phyloP scores from a whole-genome alignment of 2,888 invertebrate genomes.

The Macropis europaea region DNA sequence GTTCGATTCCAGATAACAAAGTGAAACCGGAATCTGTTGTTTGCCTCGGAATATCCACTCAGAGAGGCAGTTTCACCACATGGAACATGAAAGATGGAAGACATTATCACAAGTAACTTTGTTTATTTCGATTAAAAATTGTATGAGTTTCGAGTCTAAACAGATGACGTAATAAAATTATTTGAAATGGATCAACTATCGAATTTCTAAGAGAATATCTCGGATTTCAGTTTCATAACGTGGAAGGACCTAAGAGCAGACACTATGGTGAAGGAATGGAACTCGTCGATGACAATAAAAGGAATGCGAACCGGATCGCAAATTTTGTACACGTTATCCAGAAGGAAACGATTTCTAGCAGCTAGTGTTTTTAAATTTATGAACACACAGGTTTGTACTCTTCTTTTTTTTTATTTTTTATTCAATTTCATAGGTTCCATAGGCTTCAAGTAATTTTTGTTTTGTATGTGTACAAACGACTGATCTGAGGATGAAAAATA shows the following conservation, averaged over 20 bases:
- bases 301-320: constrained; percentile 85
- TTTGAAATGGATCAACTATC: too few species aligned
- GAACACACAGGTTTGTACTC: constrained; percentile 87
- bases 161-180: too few species aligned
- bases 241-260: constrained; percentile 94
- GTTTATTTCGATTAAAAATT: too few species aligned
- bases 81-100: constrained; percentile 90
- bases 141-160: too few species aligned
- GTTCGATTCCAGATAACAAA: constrained; percentile 84
- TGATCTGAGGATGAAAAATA: too few species aligned
- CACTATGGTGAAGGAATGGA: constrained; percentile 88
- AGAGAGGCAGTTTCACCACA: constrained; percentile 90
- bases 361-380: constrained; percentile 92
- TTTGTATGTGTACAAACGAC: too few species aligned
- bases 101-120: constrained; percentile 89
- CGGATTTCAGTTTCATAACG: constrained; percentile 84
- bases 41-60: constrained; percentile 91
- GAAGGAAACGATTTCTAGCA: constrained; percentile 90
- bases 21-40: constrained; percentile 85
- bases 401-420: constrained; percentile 4
- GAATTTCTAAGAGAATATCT: not conserved
- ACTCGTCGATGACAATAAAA: constrained; percentile 87
- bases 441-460: too few species aligned
- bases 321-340: constrained; percentile 87
- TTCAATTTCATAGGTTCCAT: too few species aligned